Evolutionary conservation across 1,140 invertebrate genomes (phyloP).

Genomic region (Bombus terrestris): DNA sequence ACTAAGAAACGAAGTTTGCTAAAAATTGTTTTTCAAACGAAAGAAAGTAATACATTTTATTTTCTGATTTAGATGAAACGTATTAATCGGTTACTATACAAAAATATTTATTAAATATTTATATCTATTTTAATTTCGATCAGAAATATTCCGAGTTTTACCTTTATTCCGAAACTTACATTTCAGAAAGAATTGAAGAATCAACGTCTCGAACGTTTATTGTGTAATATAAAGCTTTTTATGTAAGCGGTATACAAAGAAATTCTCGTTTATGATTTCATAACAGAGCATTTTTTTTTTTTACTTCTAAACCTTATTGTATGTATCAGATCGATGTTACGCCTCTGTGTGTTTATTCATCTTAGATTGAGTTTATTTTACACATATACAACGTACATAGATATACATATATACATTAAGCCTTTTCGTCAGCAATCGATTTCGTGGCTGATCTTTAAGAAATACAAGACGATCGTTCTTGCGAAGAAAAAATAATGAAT

Average conservation of each 20-base stretch:
- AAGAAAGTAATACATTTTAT: background rate
- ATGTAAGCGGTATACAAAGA: background rate
- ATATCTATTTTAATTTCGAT: slow-evolving; percentile 3
- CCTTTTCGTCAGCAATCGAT: background rate
- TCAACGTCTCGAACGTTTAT: background rate
- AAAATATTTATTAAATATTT: background rate
- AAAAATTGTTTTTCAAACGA: background rate
- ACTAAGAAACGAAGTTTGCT: background rate
- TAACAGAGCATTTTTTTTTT: background rate
- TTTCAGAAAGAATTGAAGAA: background rate
- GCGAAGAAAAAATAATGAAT: background rate
- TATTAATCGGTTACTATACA: background rate
- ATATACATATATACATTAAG: slow-evolving; percentile 8
- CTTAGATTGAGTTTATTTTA: slow-evolving; percentile 34
- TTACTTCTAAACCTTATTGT: slow-evolving; percentile 16
- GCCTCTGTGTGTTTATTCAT: slow-evolving; percentile 12
- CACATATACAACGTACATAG: slow-evolving; percentile 24
- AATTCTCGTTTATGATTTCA: slow-evolving; percentile 13
- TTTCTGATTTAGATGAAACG: background rate
- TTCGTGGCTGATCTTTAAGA: background rate
- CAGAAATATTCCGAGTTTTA: background rate
- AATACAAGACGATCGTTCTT: background rate
- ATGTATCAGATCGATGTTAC: slow-evolving; percentile 1
- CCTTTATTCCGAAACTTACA: background rate
- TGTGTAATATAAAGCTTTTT: background rate